Evolutionary conservation across 2,797 vertebrate species (phyloP).

Genomic region (Alexandromys oeconomus): DNA sequence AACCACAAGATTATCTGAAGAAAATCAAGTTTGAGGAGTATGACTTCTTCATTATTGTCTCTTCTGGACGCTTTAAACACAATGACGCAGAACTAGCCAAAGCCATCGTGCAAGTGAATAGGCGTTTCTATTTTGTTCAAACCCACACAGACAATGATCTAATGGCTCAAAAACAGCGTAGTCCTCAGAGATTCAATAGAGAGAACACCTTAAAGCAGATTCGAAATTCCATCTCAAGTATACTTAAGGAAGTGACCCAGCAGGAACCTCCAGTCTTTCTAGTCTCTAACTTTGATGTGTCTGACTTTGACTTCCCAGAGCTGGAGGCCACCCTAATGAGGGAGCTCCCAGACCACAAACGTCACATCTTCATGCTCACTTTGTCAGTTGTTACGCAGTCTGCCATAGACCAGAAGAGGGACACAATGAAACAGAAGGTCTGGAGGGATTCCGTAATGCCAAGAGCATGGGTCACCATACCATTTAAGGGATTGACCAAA

Average conservation of each 20-base stretch:
- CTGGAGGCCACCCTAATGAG: conserved; percentile 79
- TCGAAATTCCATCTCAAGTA: conserved; percentile 58
- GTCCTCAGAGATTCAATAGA: conserved; percentile 51
- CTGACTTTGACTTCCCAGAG: conserved; percentile 80
- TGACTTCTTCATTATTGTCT: conserved; percentile 81
- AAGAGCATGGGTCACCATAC: neutral
- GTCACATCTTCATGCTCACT: conserved; percentile 73
- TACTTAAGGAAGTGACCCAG: neutral
- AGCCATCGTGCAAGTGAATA: conserved; percentile 83
- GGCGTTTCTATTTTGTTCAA: conserved; percentile 87
- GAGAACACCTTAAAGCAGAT: conserved; percentile 59
- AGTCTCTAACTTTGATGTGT: conserved; percentile 73
- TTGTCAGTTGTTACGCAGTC: conserved; percentile 33
- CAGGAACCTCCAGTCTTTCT: conserved; percentile 83
- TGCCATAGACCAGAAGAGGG: conserved; percentile 53
- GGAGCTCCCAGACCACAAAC: conserved; percentile 83
- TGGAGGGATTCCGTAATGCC: conserved; percentile 61
- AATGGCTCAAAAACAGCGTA: neutral
- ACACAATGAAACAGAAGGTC: conserved; percentile 58
- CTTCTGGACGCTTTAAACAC: conserved; percentile 77
- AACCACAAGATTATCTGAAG: conserved; percentile 65
- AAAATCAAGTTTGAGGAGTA: conserved; percentile 65
- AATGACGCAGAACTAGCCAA: conserved; percentile 82
- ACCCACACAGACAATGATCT: conserved; percentile 84
- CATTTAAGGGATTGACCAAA: conserved; percentile 58